Evolutionary conservation across 2,888 invertebrate genomes (phyloP), one percentile per base, ranked within the genome.

Genomic region (Trichopria drosophilae): DNA sequence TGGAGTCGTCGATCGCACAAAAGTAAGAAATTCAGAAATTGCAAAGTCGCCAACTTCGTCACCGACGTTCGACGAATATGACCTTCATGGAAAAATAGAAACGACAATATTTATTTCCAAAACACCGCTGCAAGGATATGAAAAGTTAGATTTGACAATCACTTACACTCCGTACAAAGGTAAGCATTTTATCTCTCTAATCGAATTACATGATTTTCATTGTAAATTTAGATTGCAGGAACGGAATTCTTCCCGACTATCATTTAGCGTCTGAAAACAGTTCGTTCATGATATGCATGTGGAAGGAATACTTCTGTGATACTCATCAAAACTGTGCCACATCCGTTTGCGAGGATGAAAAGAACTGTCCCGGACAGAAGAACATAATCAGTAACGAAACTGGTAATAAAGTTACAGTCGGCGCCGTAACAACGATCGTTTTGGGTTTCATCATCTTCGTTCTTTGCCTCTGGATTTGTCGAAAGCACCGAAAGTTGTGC

Each of bases 361-460:
- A 55, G 4, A 68, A 76, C 23, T 79, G 79, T 62, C 55, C 60
- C 3, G 51, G 44, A 41, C 26, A 60, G 59, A 29, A 52, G 61
- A 35, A 35, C 23, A 44, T 61, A 28, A 52, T 63, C 3, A 64
- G 66, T 51, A 65, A 55, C 53, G 65, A 66, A 12, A 67, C 63
- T 1, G 71, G 73, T 12, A 73, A 73, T 6, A 79, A 77, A 65
- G 77, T 80, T 13, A 74, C 79, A 7, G 72, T 80, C 7, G 78
- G 78, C 18, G 79, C 80, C 1, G 76, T 80, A 12, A 77, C 79
- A 3, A 71, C 77, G 9, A 71, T 80, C 42, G 65, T 79, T 26
- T 60, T 80, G 7, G 69, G 76, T 22, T 79, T 80, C 58, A 65
- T 76, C n/a, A 64, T 80, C 51, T 80, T 81, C 59, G 64, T 78